phyloP scores from a whole-genome alignment of 2,888 invertebrate genomes.

The Orthosia cruda region DNA sequence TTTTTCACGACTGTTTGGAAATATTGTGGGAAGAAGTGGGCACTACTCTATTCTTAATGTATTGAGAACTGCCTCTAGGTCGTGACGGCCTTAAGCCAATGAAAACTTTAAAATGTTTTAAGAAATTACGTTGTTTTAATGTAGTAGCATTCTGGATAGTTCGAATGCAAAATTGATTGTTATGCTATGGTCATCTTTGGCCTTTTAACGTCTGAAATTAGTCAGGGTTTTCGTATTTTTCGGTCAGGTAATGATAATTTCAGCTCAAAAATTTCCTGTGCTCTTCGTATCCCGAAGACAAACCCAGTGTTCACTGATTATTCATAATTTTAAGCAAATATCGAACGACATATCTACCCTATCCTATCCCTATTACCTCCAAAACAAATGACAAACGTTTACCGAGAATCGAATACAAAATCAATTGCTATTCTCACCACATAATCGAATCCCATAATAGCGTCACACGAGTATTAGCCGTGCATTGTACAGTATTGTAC shows the following conservation, averaged over 20 bases:
- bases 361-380: not conserved
- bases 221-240: too few species aligned
- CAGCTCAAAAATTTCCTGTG: too few species aligned
- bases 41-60: not conserved
- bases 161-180: too few species aligned
- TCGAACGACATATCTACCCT: not conserved
- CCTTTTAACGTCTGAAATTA: too few species aligned
- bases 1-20: conserved; percentile 15
- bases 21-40: conserved; percentile 9
- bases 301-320: too few species aligned
- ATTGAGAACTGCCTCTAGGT: not conserved
- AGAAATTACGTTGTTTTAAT: too few species aligned
- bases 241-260: too few species aligned
- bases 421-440: conserved; percentile 37
- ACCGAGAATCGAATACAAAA: conserved; percentile 25
- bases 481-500: conserved; percentile 36
- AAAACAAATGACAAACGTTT: conserved; percentile 34
- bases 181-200: too few species aligned
- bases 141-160: too few species aligned
- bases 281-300: too few species aligned
- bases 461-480: conserved; percentile 57
- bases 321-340: not conserved
- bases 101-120: too few species aligned
- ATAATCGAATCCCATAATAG: conserved; percentile 57
- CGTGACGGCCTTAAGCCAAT: not conserved